Evolutionary conservation across 2,888 invertebrate genomes (phyloP), one percentile per base, ranked within the genome.

Genomic region (Campoletis raptor): DNA sequence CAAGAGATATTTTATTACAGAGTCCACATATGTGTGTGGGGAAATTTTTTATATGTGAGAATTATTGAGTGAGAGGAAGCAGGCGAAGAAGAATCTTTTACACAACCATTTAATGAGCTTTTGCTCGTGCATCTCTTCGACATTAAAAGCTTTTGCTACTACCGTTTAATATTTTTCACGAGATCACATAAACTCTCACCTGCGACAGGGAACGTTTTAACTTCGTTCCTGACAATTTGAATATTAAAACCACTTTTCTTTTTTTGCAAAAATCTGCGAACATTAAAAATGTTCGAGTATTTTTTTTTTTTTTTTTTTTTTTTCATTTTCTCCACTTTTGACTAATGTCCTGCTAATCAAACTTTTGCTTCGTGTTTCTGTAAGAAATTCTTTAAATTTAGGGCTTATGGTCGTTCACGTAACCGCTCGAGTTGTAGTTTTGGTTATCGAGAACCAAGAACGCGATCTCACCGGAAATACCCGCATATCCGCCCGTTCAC

Each of bases 401-500:
- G 57, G 6, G 24, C n/a, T 10, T 73, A n/a, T 52, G 48, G 30
- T n/a, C 36, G 54, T 37, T 15, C 54, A 21, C 12, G 10, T 24
- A 30, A 48, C 54, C 36, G 36, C 52, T 78, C 78, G 78, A 70
- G 83, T 73, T 66, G 52, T 78, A 45, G 72, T 85, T 85, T 81
- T 40, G 52, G 80, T 81, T 70, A 76, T 12, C 61, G 73, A 70
- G 66, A 74, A 72, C 9, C 36, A 24, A 66, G 45, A 78, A 66
- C 64, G 66, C 10, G 42, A 77, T 69, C 70, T 52, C 57, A 61
- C 80, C 80, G 85, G 81, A 81, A 54, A 69, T 80, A 54, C 85
- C 85, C 85, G 85, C 81, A 85, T 81, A 64, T 85, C 85, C 85
- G 81, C 76, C 48, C 72, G 84, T 45, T 66, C 72, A 72, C 76